These are phyloP conservation scores for Tetranychus truncatus DNA, from an alignment of 2,888 invertebrate species.

Conservation along the genomic window DNA sequence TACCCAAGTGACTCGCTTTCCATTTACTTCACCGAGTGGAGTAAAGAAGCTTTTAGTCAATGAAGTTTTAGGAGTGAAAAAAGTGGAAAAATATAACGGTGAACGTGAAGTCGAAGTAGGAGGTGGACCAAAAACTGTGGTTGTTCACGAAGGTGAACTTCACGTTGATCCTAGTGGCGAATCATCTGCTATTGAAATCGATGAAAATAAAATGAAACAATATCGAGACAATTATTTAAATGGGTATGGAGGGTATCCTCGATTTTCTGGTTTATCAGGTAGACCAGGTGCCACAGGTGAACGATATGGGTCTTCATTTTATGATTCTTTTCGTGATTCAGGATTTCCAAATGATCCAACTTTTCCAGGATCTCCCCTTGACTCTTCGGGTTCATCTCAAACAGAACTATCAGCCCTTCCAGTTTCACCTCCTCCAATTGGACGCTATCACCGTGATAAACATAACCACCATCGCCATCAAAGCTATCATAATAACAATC, in stretches of 20 bases:
- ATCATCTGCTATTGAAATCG: neutral
- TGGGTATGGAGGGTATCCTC: neutral
- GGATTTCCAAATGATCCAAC: neutral
- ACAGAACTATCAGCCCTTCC: neutral
- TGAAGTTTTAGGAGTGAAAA: conserved; percentile 3
- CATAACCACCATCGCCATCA: neutral
- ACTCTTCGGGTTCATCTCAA: neutral
- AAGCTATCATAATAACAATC: neutral
- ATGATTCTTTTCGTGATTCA: neutral
- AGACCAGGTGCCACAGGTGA: neutral
- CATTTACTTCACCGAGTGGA: neutral
- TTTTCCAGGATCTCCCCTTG: neutral
- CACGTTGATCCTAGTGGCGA: conserved; percentile 3
- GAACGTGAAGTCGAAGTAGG: conserved; percentile 2
- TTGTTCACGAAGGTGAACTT: conserved; percentile 5
- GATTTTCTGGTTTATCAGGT: neutral
- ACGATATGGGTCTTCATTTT: neutral
- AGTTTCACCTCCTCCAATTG: neutral
- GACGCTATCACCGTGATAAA: neutral
- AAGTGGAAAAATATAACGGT: conserved; percentile 1
- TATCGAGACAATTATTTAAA: neutral
- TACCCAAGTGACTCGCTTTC: neutral
- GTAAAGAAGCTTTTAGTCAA: neutral
- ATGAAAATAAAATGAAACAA: conserved; percentile 3
- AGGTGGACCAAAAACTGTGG: conserved; percentile 7